These are phyloP conservation scores for Sterna hirundo DNA, from an alignment of 2,113 vertebrate species.

Conservation along the genomic window DNA sequence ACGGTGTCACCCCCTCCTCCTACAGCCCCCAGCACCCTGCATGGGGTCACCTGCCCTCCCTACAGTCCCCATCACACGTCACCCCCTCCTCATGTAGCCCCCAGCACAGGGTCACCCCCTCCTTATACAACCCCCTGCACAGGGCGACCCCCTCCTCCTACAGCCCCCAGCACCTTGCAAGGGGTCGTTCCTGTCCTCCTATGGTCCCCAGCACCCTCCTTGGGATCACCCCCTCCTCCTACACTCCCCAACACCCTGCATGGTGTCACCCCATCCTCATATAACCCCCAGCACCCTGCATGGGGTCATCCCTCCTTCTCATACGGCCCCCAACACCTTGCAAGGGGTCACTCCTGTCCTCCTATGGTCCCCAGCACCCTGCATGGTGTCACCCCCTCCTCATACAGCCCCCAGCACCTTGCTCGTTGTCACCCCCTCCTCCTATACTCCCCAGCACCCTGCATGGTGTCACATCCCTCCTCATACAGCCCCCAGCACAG, in stretches of 20 bases:
- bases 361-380: not conserved
- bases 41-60: no score
- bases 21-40: not conserved
- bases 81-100: not conserved
- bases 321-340: not conserved
- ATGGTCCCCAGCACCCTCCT: no score
- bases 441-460: not conserved
- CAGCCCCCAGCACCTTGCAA: not conserved
- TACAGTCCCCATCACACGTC: no score
- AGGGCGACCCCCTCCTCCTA: no score
- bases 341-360: not conserved
- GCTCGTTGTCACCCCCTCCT: not conserved
- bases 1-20: not conserved
- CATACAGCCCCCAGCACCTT: not conserved
- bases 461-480: not conserved
- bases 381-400: not conserved
- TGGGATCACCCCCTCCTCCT: not conserved
- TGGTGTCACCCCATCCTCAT: not conserved
- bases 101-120: no score
- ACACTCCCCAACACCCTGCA: not conserved
- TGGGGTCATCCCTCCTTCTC: not conserved
- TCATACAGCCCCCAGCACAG: not conserved
- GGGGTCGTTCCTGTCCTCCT: no score
- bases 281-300: not conserved
- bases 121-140: not conserved